Base-by-base conservation (phyloP, 2,797 vertebrate genomes). In the Australoheros facetus region DNA sequence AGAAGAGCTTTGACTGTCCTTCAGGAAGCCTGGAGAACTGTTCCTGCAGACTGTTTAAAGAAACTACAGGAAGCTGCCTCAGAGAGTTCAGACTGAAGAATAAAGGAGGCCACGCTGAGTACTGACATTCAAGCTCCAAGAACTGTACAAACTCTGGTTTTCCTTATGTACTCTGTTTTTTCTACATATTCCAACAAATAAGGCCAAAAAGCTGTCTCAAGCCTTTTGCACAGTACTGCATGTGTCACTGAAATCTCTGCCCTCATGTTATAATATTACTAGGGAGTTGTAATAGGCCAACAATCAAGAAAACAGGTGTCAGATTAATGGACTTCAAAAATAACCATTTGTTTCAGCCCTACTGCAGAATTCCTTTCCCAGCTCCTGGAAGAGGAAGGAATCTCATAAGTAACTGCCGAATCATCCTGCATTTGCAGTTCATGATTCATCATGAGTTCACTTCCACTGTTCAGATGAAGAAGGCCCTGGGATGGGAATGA, bases 381-480 rank as follows among this genome's bases (percentile, higher is more conserved):
- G 51, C 12, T 77, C 30, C 48, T 69, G 48, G 28, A 76, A 53
- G 4, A 28, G 13, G 51, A 74, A 53, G 5, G 26, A 11, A 28
- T 17, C 5, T 37, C 26, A 12, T 13, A 13, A 28, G 23, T 53
- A 30, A 57, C 30, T 74, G 78, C 78, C 86, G 56, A 89, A 62
- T 85, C 73, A 82, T 83, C 85, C 75, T 7, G 56, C 77, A 48
- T 54, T 59, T 53, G 23, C 69, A 89, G 77, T 76, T 59, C 23
- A 37, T 80, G 86, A 85, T 77, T 86, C 86, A 91, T 70, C 70
- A 70, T 12, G 58, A 26, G 21, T 56, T 42, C 80, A 79, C 58
- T 71, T 37, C 77, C 57, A 37, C 56, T 45, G 32, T 10, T 56
- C 10, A 60, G 17, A 75, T 23, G 34, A 26, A n/a, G 13, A 2